A percentile compares a stretch with the other conserved stretches of the same genome.
Evolutionary conservation across 2,113 vertebrate genomes (phyloP).

Genomic region (Chloropsis cyanopogon): DNA sequence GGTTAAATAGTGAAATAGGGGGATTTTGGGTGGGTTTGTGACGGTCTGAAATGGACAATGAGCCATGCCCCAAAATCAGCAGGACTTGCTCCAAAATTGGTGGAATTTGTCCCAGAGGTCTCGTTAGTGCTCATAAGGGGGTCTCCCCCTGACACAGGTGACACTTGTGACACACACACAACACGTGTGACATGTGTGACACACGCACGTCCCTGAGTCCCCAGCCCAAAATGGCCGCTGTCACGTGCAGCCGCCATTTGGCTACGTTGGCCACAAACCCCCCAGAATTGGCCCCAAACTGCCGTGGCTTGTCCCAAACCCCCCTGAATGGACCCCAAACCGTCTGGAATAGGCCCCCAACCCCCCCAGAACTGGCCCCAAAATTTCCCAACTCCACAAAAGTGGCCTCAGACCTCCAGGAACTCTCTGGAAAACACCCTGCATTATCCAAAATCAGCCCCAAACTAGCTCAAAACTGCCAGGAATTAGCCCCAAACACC

Average conservation of each 20-base stretch:
- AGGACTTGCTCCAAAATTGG: neutral
- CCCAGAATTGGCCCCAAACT: neutral
- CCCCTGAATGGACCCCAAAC: neutral
- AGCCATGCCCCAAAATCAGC: neutral
- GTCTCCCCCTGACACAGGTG: neutral
- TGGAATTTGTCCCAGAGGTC: neutral
- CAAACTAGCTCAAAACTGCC: neutral
- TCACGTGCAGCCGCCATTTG: neutral
- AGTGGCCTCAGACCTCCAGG: neutral
- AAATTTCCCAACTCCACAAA: neutral
- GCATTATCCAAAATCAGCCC: neutral
- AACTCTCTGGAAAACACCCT: neutral
- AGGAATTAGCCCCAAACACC: accelerated
- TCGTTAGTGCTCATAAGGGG: accelerated
- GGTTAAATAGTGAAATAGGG: neutral
- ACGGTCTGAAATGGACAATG: neutral
- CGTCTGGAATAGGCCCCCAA: neutral
- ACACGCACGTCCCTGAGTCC: neutral
- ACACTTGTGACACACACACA: neutral
- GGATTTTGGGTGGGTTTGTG: neutral
- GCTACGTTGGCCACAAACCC: neutral
- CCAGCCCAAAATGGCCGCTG: neutral
- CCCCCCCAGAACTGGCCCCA: neutral
- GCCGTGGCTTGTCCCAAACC: neutral
- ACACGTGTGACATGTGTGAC: neutral